Evolutionary conservation across 2,113 vertebrate genomes (phyloP).

Genomic region (Recurvirostra avosetta): DNA sequence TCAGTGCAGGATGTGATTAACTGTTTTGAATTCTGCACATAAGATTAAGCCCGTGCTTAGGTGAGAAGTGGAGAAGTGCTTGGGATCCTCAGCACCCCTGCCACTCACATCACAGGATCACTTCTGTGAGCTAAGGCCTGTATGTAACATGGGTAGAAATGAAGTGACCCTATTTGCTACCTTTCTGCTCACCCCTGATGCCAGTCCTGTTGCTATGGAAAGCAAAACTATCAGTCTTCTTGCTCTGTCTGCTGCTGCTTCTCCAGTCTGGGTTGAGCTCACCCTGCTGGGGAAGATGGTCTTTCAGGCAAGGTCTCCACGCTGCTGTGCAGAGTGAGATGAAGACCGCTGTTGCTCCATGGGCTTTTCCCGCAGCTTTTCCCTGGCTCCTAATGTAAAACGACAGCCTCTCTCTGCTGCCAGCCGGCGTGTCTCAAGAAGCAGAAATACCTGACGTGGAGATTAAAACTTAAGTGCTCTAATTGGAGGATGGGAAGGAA

Average conservation of each 20-base stretch:
- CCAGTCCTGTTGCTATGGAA: background rate
- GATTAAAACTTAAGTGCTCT: background rate
- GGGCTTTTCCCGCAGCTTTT: background rate
- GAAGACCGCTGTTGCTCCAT: background rate
- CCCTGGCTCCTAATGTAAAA: background rate
- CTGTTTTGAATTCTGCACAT: background rate
- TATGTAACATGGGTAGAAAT: accelerated
- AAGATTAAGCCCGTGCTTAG: background rate
- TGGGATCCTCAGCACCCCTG: background rate
- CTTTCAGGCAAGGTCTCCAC: background rate
- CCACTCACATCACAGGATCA: too few species aligned
- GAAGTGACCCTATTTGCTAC: background rate
- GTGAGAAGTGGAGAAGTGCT: background rate
- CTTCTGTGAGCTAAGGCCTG: background rate
- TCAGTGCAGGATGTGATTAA: background rate
- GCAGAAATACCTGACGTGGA: background rate
- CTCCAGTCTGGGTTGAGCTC: background rate
- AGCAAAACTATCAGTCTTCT: background rate
- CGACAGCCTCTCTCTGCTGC: background rate
- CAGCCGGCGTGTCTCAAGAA: background rate
- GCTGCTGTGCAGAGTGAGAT: background rate
- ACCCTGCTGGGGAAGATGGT: background rate
- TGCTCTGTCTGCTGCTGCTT: background rate
- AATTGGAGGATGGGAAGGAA: background rate
- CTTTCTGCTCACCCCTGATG: background rate